Evolutionary conservation across 2,113 vertebrate genomes (phyloP), one percentile per base, ranked within the genome.

Genomic region (Tetrax tetrax): DNA sequence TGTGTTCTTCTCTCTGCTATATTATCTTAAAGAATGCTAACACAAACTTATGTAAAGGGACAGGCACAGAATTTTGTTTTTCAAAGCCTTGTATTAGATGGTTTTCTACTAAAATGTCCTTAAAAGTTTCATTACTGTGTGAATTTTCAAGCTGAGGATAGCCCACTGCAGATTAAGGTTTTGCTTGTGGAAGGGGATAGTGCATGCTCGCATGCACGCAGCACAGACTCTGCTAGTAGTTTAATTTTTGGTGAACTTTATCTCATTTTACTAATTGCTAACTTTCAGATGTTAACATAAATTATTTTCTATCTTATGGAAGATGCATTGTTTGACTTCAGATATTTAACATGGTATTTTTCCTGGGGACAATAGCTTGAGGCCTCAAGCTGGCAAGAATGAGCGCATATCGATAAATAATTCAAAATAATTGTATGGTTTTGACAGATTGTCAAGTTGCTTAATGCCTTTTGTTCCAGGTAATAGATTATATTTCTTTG

Each of bases 381-480:
- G 93, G 96, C 92, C 87, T 66, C 85, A 94, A 81, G 83, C 77
- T 95, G 71, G 63, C 81, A 90, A 96, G 86, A 95, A 71, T 76
- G 66, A 91, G 90, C 97, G 85, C 80, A 50, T 88, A 89, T 90
- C 96, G 96, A 98, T 98, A 98, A 98, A 99, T 98, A 98, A 98
- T 98, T 98, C 97, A 98, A 97, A 97, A 65, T 98, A 97, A 98
- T 96, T 95, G 97, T 97, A 94, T 92, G 94, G 95, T 96, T 97
- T 98, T 98, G 98, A 98, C 98, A 98, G 97, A 97, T 94, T 98
- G 97, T 98, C 98, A 97, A 95, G 96, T 94, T 97, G 94, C 95
- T 97, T 97, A 93, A 96, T 97, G 95, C 76, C 90, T 97, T 96
- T 97, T 96, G 95, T 97, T 96, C 65, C 72, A 95, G 93, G 96